Conservation (phyloP, 1,140 invertebrate species). For the Macrobrachium rosenbergii region DNA sequence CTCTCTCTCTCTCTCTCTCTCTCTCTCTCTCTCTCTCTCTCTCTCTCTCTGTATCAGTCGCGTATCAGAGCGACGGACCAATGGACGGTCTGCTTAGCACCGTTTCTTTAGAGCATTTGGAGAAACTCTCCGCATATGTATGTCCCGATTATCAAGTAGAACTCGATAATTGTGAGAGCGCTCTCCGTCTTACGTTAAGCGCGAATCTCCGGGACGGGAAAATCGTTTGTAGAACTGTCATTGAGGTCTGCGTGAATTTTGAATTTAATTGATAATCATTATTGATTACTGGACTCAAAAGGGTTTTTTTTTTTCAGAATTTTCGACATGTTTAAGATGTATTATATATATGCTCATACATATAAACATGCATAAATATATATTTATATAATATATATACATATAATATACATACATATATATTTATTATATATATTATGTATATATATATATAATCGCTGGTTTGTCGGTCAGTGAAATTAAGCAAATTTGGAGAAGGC, state of each 20-base stretch:
- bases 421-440: slow-evolving; percentile 11
- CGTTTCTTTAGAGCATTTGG: background rate
- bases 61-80: background rate
- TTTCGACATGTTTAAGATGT: background rate
- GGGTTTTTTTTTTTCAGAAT: background rate
- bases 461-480: too few relatives aligned
- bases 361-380: background rate
- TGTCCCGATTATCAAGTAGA: background rate
- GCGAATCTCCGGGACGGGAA: too few relatives aligned
- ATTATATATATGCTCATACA: background rate
- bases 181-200: too few relatives aligned
- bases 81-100: background rate
- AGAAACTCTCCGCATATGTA: background rate
- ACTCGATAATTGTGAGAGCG: too few relatives aligned
- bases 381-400: background rate
- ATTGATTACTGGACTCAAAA: too few relatives aligned
- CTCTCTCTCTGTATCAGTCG: background rate
- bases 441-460: slow-evolving; percentile 1
- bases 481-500: too few relatives aligned
- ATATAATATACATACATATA: background rate
- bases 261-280: background rate
- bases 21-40: background rate
- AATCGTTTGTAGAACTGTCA: too few relatives aligned
- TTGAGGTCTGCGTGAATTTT: too few relatives aligned
- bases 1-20: background rate